Evolutionary conservation across 2,888 invertebrate species (phyloP).

Genomic region (Himalopsyche japonica): DNA sequence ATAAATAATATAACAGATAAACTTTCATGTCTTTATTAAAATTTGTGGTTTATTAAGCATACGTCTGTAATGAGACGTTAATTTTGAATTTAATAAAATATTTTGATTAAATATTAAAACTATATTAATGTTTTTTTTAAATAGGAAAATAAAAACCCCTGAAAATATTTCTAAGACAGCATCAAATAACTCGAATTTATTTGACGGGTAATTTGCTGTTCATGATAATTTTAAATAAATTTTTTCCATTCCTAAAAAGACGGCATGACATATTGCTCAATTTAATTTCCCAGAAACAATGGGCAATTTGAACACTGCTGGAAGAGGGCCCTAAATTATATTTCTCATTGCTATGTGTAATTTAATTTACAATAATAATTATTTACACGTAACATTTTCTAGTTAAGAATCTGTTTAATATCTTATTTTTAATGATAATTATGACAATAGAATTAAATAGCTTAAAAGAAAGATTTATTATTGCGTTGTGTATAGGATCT

Average conservation of each 20-base stretch:
- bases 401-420: neutral
- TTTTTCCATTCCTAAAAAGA: constrained; percentile 1
- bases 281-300: neutral
- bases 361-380: neutral
- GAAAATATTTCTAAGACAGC: neutral
- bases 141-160: neutral
- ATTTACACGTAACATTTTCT: neutral
- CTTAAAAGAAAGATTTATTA: neutral
- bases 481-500: too few relatives aligned
- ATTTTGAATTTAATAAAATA: too few relatives aligned
- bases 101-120: too few relatives aligned
- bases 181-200: constrained; percentile 16
- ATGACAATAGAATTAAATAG: neutral
- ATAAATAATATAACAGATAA: too few relatives aligned
- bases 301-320: neutral
- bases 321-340: neutral
- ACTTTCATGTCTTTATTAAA: too few relatives aligned
- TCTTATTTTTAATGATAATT: neutral
- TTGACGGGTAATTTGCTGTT: constrained; percentile 36
- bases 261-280: constrained; percentile 16
- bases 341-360: neutral
- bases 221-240: constrained; percentile 13
- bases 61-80: too few relatives aligned
- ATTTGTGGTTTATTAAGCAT: too few relatives aligned
- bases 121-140: neutral